These are phyloP conservation scores for Acleris sparsana DNA, from an alignment of 2,888 invertebrate species.

Conservation along the genomic window DNA sequence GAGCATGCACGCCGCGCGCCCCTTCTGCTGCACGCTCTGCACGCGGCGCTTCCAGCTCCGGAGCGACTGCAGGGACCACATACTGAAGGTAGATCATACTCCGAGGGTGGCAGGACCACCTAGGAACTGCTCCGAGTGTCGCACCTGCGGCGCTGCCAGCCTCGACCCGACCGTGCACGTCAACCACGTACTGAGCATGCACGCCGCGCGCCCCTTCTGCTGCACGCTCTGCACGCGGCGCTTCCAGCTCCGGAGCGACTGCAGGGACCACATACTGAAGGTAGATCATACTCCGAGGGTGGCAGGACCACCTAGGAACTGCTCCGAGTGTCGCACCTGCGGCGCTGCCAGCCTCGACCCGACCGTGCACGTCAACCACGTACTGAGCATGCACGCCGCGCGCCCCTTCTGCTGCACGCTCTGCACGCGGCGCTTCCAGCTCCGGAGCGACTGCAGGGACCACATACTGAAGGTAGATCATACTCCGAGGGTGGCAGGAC, in stretches of 20 bases:
- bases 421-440: constrained; percentile 24
- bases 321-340: too few species aligned
- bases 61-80: constrained; percentile 30
- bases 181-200: constrained; percentile 16
- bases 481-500: too few species aligned
- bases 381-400: too few species aligned
- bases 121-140: constrained; percentile 6
- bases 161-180: background rate
- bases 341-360: too few species aligned
- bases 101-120: too few species aligned
- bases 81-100: constrained; percentile 26
- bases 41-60: constrained; percentile 18
- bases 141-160: background rate
- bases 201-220: constrained; percentile 24
- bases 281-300: constrained; percentile 3
- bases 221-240: constrained; percentile 28
- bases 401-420: constrained; percentile 16
- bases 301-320: too few species aligned
- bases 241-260: constrained; percentile 21
- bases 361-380: too few species aligned
- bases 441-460: constrained; percentile 24
- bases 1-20: too few species aligned
- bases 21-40: constrained; percentile 28
- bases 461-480: constrained; percentile 32
- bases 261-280: constrained; percentile 35